Percentiles rank a stretch among this genome's conserved stretches.
phyloP scores from a whole-genome alignment of 2,888 invertebrate genomes.

The Andricus curvator region DNA sequence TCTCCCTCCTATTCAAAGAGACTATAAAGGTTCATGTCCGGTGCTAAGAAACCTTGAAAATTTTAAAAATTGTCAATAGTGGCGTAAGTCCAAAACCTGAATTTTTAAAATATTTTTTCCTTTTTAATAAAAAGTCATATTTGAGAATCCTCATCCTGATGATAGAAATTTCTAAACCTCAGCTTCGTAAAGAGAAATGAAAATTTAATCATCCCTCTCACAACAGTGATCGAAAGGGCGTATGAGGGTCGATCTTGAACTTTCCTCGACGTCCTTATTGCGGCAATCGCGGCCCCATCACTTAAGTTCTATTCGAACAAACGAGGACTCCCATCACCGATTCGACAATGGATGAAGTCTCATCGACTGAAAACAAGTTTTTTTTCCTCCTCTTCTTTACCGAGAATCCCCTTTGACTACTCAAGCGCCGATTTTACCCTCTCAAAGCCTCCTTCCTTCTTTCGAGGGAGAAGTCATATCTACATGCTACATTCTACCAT shows the following conservation, averaged over 20 bases:
- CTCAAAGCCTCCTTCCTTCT: constrained; percentile 39
- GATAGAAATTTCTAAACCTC: background rate
- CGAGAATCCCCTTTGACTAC: constrained; percentile 39
- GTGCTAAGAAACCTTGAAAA: too few species aligned
- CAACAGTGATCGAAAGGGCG: background rate
- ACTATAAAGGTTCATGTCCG: too few species aligned
- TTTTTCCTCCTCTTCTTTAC: constrained; percentile 6
- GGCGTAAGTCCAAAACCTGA: too few species aligned
- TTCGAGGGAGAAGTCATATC: background rate
- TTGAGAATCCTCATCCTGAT: background rate
- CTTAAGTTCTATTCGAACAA: constrained; percentile 25
- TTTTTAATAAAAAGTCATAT: too few species aligned
- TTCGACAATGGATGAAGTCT: constrained; percentile 36
- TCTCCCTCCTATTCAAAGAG: too few species aligned
- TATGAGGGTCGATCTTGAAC: background rate
- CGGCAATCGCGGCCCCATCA: constrained; percentile 22
- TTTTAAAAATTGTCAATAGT: too few species aligned
- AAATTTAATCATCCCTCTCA: background rate
- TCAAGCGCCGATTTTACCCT: constrained; percentile 36
- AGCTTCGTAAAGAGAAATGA: background rate
- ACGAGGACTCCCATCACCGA: constrained; percentile 11
- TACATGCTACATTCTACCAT: constrained; percentile 52
- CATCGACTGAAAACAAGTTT: constrained; percentile 28
- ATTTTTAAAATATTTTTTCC: too few species aligned
- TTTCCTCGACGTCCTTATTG: background rate